These are phyloP conservation scores for Orientallactaga sibirica DNA, from an alignment of 2,797 vertebrate species.

Conservation along the genomic window DNA sequence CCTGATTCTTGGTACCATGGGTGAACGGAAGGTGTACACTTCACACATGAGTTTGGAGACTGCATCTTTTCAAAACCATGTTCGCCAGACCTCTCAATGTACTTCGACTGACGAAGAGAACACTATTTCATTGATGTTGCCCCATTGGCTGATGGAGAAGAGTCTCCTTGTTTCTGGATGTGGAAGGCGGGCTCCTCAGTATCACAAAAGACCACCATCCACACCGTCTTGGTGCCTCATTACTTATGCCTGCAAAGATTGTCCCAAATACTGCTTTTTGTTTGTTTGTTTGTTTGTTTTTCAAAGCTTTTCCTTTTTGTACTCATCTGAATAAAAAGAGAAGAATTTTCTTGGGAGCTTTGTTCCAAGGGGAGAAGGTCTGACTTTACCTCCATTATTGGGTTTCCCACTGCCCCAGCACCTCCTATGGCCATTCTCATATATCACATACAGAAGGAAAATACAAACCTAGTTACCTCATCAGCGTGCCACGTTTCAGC, in stretches of 20 bases:
- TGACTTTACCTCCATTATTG: background rate
- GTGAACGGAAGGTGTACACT: background rate
- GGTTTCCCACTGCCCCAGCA: background rate
- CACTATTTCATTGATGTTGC: background rate
- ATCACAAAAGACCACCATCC: background rate
- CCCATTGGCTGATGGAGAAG: background rate
- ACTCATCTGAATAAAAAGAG: background rate
- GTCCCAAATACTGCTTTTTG: too few relatives aligned
- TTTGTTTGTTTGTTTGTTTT: too few relatives aligned
- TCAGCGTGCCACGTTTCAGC: background rate
- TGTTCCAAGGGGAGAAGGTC: background rate
- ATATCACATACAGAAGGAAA: background rate
- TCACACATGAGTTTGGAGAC: background rate
- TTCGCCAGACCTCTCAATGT: background rate
- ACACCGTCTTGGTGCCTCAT: too few relatives aligned
- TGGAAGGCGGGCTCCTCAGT: rapidly evolving
- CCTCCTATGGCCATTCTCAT: background rate
- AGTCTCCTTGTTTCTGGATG: background rate
- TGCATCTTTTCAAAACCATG: background rate
- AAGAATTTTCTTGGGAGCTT: background rate
- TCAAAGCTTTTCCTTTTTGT: background rate
- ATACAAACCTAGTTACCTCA: background rate
- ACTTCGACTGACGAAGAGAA: background rate
- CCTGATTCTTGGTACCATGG: background rate
- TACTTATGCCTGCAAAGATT: background rate